Evolutionary conservation across 2,797 vertebrate species (phyloP), one percentile per base, ranked within the genome.

Genomic region (Ficedula albicollis): DNA sequence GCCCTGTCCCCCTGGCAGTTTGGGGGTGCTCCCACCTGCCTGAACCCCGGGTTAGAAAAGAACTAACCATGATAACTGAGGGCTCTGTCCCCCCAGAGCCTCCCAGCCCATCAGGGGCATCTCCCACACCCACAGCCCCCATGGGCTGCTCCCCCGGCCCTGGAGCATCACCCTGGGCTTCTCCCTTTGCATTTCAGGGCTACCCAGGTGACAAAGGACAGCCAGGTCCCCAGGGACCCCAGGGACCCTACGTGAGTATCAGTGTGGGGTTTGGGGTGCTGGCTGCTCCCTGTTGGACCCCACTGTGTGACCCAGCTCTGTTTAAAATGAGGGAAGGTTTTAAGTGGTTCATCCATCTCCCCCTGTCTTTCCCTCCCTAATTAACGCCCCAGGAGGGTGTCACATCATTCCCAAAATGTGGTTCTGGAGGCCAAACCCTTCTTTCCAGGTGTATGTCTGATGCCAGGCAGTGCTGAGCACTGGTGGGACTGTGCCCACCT

Each of bases 201-300:
- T 70, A 76, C 27, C 98, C 95, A 23, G 99, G 99, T 79, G 96
- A 95, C 13, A 22, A 64, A 6, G 99, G 99, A 77, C 84, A 70
- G 21, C 48, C 46, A 15, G 99, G 99, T 34, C 95, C 97, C 5
- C 87, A 81, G 11, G 99, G 99, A 21, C 98, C 98, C 93, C 96
- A 98, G 5, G 99, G 99, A 39, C 93, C 95, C 81, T 98, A 98
- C 0, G 99, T 99, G 97, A 98, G 99, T 98, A 86, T 79, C 25
- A 52, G 9, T 22, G 7, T 4, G 10, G 36, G 29, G 29, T 15
- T 80, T 15, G 56, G 70, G 72, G 36, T 56, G 52, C 59, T 3
- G 4, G 15, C n/a, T 68, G 39, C 74, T 76, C 55, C 58, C 41
- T 5, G 2, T 38, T 12, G 51, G 56, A 22, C 51, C 13, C 63